These are phyloP conservation scores for Pocillopora meandrina DNA, from an alignment of 92 coral and sea anemone genomes.

Conservation along the genomic window DNA sequence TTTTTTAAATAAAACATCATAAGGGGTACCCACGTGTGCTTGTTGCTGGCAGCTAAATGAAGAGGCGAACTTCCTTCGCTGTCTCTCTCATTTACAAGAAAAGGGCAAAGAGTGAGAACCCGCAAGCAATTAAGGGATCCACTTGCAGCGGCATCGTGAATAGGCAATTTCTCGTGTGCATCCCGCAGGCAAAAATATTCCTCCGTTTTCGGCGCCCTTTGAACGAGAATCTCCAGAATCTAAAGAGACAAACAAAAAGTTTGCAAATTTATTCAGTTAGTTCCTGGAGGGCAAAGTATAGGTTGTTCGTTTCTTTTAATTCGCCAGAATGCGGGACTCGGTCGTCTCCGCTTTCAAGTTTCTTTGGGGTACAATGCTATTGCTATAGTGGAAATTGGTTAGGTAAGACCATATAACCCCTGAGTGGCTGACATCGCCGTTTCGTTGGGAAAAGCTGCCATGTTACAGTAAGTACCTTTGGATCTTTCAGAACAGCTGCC, in stretches of 20 bases:
- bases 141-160: constrained; percentile 67
- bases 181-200: constrained; percentile 25
- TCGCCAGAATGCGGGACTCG: too few relatives aligned
- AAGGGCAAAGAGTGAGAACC: constrained; percentile 37
- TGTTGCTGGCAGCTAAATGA: constrained; percentile 68
- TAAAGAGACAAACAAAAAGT: neutral
- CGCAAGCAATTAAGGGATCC: constrained; percentile 59
- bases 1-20: neutral
- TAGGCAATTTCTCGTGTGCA: constrained; percentile 55
- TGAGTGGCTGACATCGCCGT: too few relatives aligned
- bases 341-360: too few relatives aligned
- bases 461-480: constrained; percentile 35
- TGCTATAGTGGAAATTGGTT: too few relatives aligned
- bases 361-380: too few relatives aligned
- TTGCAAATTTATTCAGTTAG: neutral
- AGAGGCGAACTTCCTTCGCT: constrained; percentile 59
- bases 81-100: constrained; percentile 30
- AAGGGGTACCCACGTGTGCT: constrained; percentile 53
- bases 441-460: too few relatives aligned
- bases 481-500: constrained; percentile 66
- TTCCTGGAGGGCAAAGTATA: neutral
- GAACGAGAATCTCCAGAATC: constrained; percentile 41
- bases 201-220: neutral
- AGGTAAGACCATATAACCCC: neutral
- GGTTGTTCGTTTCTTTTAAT: neutral